Evolutionary conservation across 2,113 vertebrate species (phyloP).

Genomic region (Upupa epops): DNA sequence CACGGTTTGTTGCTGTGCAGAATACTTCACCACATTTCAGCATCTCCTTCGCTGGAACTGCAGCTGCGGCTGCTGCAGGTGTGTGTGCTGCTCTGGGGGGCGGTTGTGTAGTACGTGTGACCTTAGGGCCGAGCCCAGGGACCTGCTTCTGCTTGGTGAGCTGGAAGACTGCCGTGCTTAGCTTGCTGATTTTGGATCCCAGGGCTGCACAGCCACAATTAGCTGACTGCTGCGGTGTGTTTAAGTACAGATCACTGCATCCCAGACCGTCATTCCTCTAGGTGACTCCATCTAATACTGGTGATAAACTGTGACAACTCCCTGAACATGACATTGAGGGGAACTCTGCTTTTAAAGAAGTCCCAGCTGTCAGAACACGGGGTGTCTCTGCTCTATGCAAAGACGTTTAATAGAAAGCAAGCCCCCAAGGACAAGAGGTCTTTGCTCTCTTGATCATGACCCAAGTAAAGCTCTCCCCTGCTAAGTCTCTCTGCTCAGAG

Average conservation of each 20-base stretch:
- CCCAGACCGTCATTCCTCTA: not conserved
- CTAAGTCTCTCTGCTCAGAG: not conserved
- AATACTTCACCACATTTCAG: not conserved
- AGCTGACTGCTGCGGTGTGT: not conserved
- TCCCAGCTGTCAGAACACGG: not conserved
- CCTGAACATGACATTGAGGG: fast-evolving
- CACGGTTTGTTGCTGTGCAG: fast-evolving
- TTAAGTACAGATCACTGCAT: not conserved
- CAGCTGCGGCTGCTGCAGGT: fast-evolving
- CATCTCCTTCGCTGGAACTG: not conserved
- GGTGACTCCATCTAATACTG: not conserved
- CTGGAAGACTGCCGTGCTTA: not conserved
- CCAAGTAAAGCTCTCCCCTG: not conserved
- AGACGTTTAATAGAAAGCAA: not conserved
- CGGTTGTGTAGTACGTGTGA: not conserved
- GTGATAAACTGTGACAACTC: not conserved
- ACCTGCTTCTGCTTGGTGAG: not conserved
- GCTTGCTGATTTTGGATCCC: not conserved
- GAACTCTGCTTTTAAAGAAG: not conserved
- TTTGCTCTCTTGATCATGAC: not conserved
- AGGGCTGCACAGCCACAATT: not conserved
- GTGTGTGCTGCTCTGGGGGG: not conserved
- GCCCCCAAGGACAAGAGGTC: not conserved
- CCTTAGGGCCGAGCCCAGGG: not conserved
- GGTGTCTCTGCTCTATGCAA: not conserved